phyloP scores from a whole-genome alignment of 2,888 invertebrate genomes.

The Fabriciana adippe region DNA sequence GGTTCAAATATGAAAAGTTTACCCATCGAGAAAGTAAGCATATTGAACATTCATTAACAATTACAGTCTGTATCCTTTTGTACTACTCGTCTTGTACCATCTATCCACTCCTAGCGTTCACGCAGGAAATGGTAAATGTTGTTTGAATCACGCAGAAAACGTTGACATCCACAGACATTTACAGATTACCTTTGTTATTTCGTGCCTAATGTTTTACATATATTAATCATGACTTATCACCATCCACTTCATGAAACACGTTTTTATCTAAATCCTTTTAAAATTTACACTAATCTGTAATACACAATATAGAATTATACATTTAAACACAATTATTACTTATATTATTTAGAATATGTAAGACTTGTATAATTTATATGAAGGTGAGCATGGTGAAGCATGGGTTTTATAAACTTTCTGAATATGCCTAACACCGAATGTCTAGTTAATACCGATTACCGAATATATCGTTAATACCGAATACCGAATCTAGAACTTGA shows the following conservation, averaged over 20 bases:
- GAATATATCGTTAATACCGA: no score
- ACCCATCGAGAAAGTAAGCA: conserved; percentile 16
- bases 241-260: not conserved
- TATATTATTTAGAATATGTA: conserved; percentile 10
- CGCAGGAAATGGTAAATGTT: conserved; percentile 1
- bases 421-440: not conserved
- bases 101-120: not conserved
- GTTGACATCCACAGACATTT: conserved; percentile 1
- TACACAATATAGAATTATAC: conserved; percentile 4
- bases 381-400: not conserved
- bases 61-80: conserved; percentile 36
- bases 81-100: conserved; percentile 29
- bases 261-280: not conserved
- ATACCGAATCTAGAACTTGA: no score
- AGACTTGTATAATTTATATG: not conserved
- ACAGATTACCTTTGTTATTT: not conserved
- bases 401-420: not conserved
- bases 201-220: not conserved
- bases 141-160: conserved; percentile 7
- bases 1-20: conserved; percentile 24
- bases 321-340: conserved; percentile 8
- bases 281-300: conserved; percentile 2
- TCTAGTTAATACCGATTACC: no score
- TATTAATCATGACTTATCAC: not conserved
- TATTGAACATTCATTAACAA: conserved; percentile 29